phyloP scores from a whole-genome alignment of 2,888 invertebrate species.

The Thereva unica region DNA sequence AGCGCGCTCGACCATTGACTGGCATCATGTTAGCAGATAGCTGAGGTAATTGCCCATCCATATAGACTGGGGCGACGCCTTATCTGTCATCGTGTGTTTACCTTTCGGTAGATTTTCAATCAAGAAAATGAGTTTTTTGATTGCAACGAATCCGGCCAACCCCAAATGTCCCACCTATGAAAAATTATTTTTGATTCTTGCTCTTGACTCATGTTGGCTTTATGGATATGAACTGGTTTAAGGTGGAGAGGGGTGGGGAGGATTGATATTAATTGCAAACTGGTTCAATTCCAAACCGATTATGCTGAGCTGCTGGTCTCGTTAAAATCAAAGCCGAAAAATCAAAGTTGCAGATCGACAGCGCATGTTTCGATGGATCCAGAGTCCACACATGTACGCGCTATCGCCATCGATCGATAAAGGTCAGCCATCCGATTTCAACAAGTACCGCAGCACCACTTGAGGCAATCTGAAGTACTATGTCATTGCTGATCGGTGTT shows the following conservation, averaged over 20 bases:
- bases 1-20: neutral
- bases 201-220: neutral
- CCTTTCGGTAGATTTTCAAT: slow-evolving; percentile 28
- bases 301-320: too few species aligned
- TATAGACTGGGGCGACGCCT: slow-evolving; percentile 7
- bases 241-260: too few species aligned
- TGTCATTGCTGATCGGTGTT: slow-evolving; percentile 16
- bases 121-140: slow-evolving; percentile 31
- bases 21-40: neutral
- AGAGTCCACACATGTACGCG: too few species aligned
- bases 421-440: slow-evolving; percentile 10
- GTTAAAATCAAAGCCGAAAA: too few species aligned
- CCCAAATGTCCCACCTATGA: neutral
- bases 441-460: neutral
- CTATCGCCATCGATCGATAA: neutral
- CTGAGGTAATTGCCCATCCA: neutral
- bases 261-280: too few species aligned
- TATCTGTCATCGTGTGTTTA: slow-evolving; percentile 24
- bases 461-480: slow-evolving; percentile 19
- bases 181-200: slow-evolving; percentile 2
- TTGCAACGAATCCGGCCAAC: slow-evolving; percentile 14
- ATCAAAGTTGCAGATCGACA: too few species aligned
- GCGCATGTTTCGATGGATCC: too few species aligned
- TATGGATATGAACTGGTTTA: slow-evolving; percentile 4
- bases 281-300: too few species aligned